Evolutionary conservation across 2,113 vertebrate genomes (phyloP).

Genomic region (Cebidichthys violaceus): DNA sequence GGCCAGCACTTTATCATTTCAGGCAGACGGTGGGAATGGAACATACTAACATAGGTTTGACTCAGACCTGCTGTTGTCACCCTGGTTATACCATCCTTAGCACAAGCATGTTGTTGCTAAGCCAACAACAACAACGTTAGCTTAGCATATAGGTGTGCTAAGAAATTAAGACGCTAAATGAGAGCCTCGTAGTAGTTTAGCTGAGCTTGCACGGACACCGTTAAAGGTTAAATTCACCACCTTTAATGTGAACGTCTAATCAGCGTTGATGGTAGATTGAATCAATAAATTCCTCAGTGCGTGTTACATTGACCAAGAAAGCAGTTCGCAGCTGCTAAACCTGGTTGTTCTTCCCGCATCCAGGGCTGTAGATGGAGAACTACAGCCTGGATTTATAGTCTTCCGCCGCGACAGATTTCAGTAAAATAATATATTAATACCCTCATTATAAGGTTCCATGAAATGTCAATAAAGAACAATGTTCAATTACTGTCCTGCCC

Average conservation of each 20-base stretch:
- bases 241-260: background rate
- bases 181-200: background rate
- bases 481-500: background rate
- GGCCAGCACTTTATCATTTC: constrained; percentile 3
- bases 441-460: background rate
- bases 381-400: no score
- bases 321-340: no score
- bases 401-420: background rate
- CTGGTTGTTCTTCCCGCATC: no score
- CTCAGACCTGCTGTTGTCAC: background rate
- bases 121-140: background rate
- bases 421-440: background rate
- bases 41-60: background rate
- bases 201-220: background rate
- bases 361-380: no score
- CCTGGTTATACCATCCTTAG: background rate
- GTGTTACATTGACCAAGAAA: no score
- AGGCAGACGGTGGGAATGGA: background rate
- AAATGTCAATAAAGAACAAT: background rate
- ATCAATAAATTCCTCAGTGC: background rate
- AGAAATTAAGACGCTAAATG: background rate
- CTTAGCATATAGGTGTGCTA: background rate
- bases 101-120: background rate
- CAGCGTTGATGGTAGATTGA: background rate
- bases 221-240: background rate